Conservation (phyloP, 2,797 vertebrate genomes). For the Anableps anableps region DNA sequence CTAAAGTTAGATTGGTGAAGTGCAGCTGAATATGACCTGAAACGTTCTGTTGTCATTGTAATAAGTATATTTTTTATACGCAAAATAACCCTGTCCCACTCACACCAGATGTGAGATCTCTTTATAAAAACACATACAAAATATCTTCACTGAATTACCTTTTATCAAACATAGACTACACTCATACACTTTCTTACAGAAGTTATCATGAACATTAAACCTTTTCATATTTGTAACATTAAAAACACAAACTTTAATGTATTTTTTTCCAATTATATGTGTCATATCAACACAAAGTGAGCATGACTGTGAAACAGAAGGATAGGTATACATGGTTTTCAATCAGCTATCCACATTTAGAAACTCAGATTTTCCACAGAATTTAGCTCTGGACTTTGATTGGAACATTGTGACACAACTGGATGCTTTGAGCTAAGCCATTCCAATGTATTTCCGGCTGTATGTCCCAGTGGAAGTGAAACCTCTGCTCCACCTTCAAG, state of each 20-base stretch:
- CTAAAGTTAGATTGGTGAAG: conserved; percentile 69
- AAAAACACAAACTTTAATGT: background rate
- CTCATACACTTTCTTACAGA: background rate
- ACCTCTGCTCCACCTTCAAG: background rate
- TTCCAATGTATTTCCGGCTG: background rate
- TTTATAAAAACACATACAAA: background rate
- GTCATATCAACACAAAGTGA: background rate
- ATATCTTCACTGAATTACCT: background rate
- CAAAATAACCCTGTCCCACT: background rate
- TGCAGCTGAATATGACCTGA: conserved; percentile 44
- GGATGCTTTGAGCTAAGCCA: background rate
- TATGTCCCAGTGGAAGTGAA: too few relatives aligned
- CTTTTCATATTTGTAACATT: background rate
- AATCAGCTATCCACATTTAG: background rate
- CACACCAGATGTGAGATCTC: background rate
- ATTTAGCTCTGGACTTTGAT: conserved; percentile 1
- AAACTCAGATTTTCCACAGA: background rate
- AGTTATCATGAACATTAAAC: background rate
- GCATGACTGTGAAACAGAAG: too few relatives aligned
- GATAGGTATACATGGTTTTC: background rate
- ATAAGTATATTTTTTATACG: background rate
- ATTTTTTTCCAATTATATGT: background rate
- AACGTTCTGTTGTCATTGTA: background rate
- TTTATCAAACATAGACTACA: background rate
- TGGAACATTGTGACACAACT: background rate